phyloP scores from a whole-genome alignment of 2,797 vertebrate genomes.

The Girardinus metallicus region DNA sequence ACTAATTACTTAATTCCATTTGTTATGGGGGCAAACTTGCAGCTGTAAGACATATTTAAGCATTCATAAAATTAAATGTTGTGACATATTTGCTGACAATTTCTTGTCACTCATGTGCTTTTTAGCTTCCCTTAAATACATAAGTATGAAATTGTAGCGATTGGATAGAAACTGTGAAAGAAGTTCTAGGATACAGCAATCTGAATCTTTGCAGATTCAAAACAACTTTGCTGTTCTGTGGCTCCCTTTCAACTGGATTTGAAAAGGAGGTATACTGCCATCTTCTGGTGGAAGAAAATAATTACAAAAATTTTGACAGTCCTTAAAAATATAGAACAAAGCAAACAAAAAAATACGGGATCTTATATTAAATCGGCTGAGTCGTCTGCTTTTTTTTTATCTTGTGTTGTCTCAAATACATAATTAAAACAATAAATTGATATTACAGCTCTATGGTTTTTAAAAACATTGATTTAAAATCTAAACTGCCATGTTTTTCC shows the following conservation, averaged over 20 bases:
- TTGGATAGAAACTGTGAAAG: background rate
- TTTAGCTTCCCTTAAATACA: background rate
- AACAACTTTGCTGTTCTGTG: conserved; percentile 20
- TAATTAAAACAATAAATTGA: background rate
- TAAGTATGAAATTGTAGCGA: conserved; percentile 5
- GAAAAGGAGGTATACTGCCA: conserved; percentile 69
- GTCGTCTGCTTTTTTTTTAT: no score
- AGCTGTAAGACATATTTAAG: conserved; percentile 1
- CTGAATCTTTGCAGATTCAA: conserved; percentile 19
- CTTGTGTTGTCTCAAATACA: background rate
- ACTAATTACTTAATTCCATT: conserved; percentile 68
- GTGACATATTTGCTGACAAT: background rate
- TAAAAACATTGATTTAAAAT: background rate
- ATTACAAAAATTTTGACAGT: conserved; percentile 18
- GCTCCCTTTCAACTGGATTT: conserved; percentile 25
- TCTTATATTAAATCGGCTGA: background rate
- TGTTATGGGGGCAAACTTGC: conserved; percentile 45
- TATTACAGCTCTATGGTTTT: background rate
- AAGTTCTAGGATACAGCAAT: conserved; percentile 23
- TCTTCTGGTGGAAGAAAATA: conserved; percentile 53
- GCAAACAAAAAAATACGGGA: background rate
- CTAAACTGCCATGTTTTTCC: background rate
- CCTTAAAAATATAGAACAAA: background rate
- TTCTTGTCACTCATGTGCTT: background rate
- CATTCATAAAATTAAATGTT: conserved; percentile 18